Conservation (phyloP, 2,888 invertebrate genomes). For the Aporophyla nigra region DNA sequence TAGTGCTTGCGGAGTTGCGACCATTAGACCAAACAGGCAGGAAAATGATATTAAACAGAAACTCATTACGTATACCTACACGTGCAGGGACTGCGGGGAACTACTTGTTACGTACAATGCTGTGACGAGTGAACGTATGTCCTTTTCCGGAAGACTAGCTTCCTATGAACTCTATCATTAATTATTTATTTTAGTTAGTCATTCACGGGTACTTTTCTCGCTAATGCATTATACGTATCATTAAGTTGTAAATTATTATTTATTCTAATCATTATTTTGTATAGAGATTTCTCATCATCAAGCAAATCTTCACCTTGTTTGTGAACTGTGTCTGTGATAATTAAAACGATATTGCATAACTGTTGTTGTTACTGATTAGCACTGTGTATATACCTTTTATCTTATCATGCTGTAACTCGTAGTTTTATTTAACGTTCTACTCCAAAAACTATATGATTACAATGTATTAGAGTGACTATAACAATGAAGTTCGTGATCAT, state of each 20-base stretch:
- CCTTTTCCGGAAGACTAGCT: slow-evolving; percentile 3
- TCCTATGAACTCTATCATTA: slow-evolving; percentile 11
- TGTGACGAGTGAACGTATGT: slow-evolving; percentile 34
- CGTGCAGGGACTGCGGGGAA: slow-evolving; percentile 35
- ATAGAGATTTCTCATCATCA: not conserved
- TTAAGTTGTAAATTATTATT: not conserved
- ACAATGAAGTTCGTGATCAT: not conserved
- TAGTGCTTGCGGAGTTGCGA: too few relatives aligned
- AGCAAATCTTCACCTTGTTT: slow-evolving; percentile 8
- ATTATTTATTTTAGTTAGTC: slow-evolving; percentile 22
- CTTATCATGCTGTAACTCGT: not conserved
- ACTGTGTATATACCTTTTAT: slow-evolving; percentile 12
- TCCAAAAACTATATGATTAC: not conserved
- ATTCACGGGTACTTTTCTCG: slow-evolving; percentile 26
- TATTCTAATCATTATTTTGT: not conserved
- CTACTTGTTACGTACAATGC: slow-evolving; percentile 23
- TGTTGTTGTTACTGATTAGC: slow-evolving; percentile 6
- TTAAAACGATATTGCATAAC: slow-evolving; percentile 18
- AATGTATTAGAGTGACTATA: not conserved
- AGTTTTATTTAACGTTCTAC: not conserved
- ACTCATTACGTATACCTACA: not conserved
- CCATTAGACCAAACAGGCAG: not conserved
- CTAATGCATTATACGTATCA: not conserved
- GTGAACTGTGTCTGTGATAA: slow-evolving; percentile 14
- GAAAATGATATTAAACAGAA: slow-evolving; percentile 21